Percentiles rank a stretch among this genome's conserved stretches.
These are phyloP conservation scores for Cetonia aurata DNA, from an alignment of 2,888 invertebrate species.

Conservation along the genomic window DNA sequence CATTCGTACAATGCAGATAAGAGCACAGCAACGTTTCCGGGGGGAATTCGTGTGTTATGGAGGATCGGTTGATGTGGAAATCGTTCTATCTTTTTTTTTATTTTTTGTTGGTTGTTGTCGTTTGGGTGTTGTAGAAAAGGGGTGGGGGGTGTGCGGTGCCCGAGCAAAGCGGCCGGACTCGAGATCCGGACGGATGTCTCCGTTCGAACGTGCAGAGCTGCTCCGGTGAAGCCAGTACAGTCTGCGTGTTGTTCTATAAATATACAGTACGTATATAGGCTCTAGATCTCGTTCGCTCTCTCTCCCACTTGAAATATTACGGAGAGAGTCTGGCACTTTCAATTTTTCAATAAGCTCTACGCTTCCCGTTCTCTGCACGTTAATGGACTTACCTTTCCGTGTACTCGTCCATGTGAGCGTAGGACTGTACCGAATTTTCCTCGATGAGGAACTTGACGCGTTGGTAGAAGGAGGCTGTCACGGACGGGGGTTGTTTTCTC, in stretches of 20 bases:
- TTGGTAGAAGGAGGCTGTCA: conserved; percentile 97
- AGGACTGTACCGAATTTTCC: conserved; percentile 98
- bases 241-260: conserved; percentile 56
- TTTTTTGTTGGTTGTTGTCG: conserved; percentile 54
- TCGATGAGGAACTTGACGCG: conserved; percentile 98
- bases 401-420: conserved; percentile 97
- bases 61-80: conserved; percentile 49
- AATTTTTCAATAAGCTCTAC: conserved; percentile 54
- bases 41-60: conserved; percentile 55
- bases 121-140: conserved; percentile 54
- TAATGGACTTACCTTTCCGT: conserved; percentile 91
- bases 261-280: conserved; percentile 12
- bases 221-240: conserved; percentile 58
- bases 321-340: conserved; percentile 42
- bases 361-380: conserved; percentile 45
- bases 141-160: conserved; percentile 65
- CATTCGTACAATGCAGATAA: conserved; percentile 17
- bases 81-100: conserved; percentile 49
- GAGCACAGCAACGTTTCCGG: conserved; percentile 46
- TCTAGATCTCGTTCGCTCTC: conserved; percentile 23
- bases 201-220: conserved; percentile 62
- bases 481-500: conserved; percentile 95
- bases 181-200: conserved; percentile 56
- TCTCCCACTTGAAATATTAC: conserved; percentile 16
- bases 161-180: conserved; percentile 61